These are phyloP conservation scores for Macrophya annulata DNA, from an alignment of 2,888 invertebrate species.

Conservation along the genomic window DNA sequence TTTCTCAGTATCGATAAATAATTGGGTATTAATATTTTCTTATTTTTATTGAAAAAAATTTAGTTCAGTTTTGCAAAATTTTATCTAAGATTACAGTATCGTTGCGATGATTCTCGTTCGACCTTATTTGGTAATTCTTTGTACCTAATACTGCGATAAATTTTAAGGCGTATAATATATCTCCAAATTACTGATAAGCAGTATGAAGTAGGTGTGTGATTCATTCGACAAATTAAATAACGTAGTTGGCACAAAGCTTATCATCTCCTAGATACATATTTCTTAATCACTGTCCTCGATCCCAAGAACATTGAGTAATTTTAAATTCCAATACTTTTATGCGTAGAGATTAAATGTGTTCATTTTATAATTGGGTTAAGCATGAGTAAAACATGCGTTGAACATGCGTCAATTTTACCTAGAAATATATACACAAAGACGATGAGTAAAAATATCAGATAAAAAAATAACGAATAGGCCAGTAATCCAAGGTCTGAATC, in stretches of 20 bases:
- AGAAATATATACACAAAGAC: neutral
- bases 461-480: neutral
- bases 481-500: too few relatives aligned
- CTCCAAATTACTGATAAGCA: conserved; percentile 25
- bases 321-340: neutral
- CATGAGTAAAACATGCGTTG: neutral
- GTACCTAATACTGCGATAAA: neutral
- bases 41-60: neutral
- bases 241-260: conserved; percentile 7
- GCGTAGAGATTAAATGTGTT: neutral
- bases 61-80: neutral
- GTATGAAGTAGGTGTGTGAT: neutral
- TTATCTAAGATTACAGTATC: neutral
- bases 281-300: neutral
- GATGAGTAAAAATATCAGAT: neutral
- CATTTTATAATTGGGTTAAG: neutral
- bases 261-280: conserved; percentile 14
- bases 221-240: neutral
- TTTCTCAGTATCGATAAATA: neutral
- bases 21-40: neutral
- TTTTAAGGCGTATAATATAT: neutral
- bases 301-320: neutral
- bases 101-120: neutral
- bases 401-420: neutral
- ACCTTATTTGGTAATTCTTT: conserved; percentile 3